Base-by-base conservation (phyloP, 2,797 vertebrate species). In the Thamnophis elegans region DNA sequence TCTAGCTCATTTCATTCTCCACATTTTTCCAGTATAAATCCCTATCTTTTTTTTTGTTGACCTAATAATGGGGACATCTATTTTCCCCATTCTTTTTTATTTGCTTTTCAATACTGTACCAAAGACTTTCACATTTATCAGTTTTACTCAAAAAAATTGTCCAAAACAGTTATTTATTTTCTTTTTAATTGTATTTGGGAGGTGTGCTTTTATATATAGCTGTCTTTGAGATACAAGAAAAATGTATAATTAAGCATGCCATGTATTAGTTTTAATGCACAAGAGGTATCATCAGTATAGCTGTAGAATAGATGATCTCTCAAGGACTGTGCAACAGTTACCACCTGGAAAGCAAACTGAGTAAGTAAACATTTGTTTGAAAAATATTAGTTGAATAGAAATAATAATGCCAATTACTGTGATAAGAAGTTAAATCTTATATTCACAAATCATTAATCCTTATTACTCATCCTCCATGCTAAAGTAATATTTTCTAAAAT, bases 1-100 rank as follows among this genome's bases (percentile, higher is more conserved):
- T 92, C 51, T 85, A 73, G 85, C n/a, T 88, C 60, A 65, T 55
- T 89, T 60, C 12, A 12, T 58, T 91, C 16, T 58, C 3, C 11
- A 32, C n/a, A 42, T 88, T 59, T 82, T 78, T 88, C 47, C 28
- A 32, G 32, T 88, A 92, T 92, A 92, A 78, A 92, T 92, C 65
- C 42, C 16, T 42, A 68, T 59, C 18, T 92, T 92, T 88, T 51
- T 88, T 51, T 26, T 58, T 92, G 53, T 73, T 55, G 22, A 68
- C 51, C 55, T 73, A 56, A 68, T 36, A 88, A 73, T 56, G n/a
- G 14, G 32, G 36, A 47, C 60, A 9, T 91, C 36, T 55, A 18
- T 60, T 65, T 26, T 7, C 1, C 5, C 47, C 13, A 86, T 86
- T 53, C 51, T 65, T 65, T n/a, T 65, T 65, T 65, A 28, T 65